phyloP scores from a whole-genome alignment of 2,113 vertebrate species.

The Suncus etruscus region DNA sequence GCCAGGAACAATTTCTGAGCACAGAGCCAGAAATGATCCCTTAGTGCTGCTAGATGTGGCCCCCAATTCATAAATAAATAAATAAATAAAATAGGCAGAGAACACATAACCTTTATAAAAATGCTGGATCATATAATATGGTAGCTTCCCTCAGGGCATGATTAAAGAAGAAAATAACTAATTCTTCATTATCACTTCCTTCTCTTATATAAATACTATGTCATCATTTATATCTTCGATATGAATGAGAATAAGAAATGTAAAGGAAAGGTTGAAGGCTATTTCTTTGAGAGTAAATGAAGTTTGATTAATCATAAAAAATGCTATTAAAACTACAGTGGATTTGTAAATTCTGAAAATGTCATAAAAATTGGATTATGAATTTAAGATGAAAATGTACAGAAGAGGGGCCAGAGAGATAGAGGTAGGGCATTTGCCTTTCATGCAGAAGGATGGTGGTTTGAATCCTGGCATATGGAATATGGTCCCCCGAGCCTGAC shows the following conservation, averaged over 20 bases:
- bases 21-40: too few species aligned
- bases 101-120: slow-evolving; percentile 27
- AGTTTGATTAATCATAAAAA: not conserved
- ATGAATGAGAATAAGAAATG: slow-evolving; percentile 15
- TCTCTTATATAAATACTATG: not conserved
- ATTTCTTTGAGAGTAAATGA: not conserved
- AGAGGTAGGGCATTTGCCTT: too few species aligned
- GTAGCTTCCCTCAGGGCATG: not conserved
- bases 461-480: too few species aligned
- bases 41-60: too few species aligned
- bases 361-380: slow-evolving; percentile 6
- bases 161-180: not conserved
- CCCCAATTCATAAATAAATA: too few species aligned
- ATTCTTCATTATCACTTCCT: not conserved
- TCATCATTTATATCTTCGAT: not conserved
- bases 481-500: too few species aligned
- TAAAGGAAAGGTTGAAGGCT: not conserved
- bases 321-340: not conserved
- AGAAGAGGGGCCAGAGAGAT: too few species aligned
- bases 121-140: not conserved
- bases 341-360: slow-evolving; percentile 20
- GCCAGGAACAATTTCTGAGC: too few species aligned
- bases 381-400: not conserved
- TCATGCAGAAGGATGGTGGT: too few species aligned
- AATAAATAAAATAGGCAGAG: not conserved